Conservation (phyloP, 2,113 vertebrate genomes). For the Choloepus hoffmanni region DNA sequence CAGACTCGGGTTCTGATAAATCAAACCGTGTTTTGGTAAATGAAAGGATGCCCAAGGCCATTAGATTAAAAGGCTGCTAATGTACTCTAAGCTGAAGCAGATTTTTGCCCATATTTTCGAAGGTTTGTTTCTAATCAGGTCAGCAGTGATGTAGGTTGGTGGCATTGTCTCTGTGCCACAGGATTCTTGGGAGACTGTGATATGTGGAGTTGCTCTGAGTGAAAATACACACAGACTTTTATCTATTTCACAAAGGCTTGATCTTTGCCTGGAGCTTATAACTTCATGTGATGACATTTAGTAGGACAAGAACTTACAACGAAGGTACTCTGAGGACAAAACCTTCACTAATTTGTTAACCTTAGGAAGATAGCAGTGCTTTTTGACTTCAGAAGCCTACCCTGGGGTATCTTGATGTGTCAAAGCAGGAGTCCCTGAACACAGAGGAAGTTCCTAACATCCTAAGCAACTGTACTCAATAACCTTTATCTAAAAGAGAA, state of each 20-base stretch:
- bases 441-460: conserved; percentile 67
- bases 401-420: conserved; percentile 49
- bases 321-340: conserved; percentile 75
- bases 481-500: conserved; percentile 76
- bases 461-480: conserved; percentile 66
- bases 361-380: conserved; percentile 75
- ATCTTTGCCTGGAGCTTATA: conserved; percentile 4
- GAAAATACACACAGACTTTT: conserved; percentile 33
- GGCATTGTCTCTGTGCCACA: neutral
- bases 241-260: neutral
- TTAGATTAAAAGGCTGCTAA: conserved; percentile 1
- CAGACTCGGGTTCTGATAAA: conserved; percentile 35
- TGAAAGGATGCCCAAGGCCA: neutral
- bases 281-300: conserved; percentile 68
- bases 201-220: neutral
- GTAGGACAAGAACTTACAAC: conserved; percentile 66
- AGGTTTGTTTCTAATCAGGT: conserved; percentile 14
- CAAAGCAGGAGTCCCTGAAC: conserved; percentile 65
- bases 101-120: neutral
- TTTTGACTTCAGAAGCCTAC: conserved; percentile 77
- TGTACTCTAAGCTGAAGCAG: neutral
- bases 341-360: conserved; percentile 62
- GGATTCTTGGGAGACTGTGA: neutral
- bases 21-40: neutral
- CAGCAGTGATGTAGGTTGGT: conserved; percentile 21